phyloP scores from a whole-genome alignment of 2,888 invertebrate species.

The Trypoxylon attenuatum region DNA sequence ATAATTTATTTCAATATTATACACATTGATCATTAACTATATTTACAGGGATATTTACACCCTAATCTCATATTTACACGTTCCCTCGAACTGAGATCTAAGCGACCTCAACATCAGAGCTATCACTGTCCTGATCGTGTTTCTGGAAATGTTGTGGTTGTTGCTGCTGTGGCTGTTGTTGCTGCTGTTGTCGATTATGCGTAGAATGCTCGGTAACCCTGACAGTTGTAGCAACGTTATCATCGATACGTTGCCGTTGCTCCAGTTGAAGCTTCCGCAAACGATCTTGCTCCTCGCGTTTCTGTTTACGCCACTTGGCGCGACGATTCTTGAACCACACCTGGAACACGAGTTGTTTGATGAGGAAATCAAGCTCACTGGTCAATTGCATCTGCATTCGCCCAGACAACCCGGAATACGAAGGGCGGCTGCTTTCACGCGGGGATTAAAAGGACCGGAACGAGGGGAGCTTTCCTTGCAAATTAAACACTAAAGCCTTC shows the following conservation, averaged over 20 bases:
- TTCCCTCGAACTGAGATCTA: constrained; percentile 70
- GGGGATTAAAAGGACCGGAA: background rate
- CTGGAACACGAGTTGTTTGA: constrained; percentile 76
- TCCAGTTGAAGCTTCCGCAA: constrained; percentile 89
- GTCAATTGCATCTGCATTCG: background rate
- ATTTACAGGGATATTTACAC: constrained; percentile 71
- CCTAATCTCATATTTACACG: constrained; percentile 50
- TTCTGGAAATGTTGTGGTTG: constrained; percentile 48
- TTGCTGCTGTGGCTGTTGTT: constrained; percentile 54
- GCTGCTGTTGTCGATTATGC: constrained; percentile 54
- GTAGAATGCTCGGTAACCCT: constrained; percentile 62
- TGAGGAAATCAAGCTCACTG: constrained; percentile 16
- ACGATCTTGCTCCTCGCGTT: constrained; percentile 90
- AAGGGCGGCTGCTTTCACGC: background rate
- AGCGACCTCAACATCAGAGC: constrained; percentile 89
- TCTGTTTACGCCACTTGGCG: constrained; percentile 97
- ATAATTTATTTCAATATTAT: constrained; percentile 70
- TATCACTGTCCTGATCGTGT: constrained; percentile 76
- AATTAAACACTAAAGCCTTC: background rate
- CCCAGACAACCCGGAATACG: background rate
- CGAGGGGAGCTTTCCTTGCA: background rate
- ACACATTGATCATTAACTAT: constrained; percentile 67
- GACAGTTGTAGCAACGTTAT: constrained; percentile 64
- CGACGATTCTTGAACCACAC: constrained; percentile 98
- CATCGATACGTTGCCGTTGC: constrained; percentile 74